Evolutionary conservation across 2,113 vertebrate species (phyloP), one percentile per base, ranked within the genome.

Genomic region (Coracopsis vasa): DNA sequence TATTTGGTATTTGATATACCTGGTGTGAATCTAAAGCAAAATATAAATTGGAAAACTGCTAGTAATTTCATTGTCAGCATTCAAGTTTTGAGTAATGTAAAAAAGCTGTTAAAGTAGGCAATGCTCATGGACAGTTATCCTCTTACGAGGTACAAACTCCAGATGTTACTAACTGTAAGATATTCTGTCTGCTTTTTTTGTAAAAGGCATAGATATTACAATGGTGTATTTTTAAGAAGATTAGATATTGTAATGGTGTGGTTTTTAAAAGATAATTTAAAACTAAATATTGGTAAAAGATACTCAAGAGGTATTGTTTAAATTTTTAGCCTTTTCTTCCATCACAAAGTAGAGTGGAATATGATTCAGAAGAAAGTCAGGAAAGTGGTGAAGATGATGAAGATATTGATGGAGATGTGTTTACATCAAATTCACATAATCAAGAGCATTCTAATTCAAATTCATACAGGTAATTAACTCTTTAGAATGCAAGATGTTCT

Each of bases 311-410:
- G 33, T 50, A 15, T 66, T 92, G 9, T 53, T 58, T 47, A 80
- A 78, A 77, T 58, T 97, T 97, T 93, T 87, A 99, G 99, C 99
- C 99, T 75, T 98, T 97, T 79, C 95, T 99, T 91, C 98, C 98
- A 13, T 97, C 98, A 0, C 98, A 98, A 97, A 98, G 95, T 97
- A 97, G 94, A 97, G 95, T 97, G 64, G 99, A 99, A 74, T 99
- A 99, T 82, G 99, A 99, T 97, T 99, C 99, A 15, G 99, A 99
- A 93, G 99, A 99, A 75, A 99, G 99, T 97, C 98, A 98, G 61
- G 98, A 94, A 67, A 99, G 99, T 95, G 98, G 97, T 42, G 98
- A 98, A 1, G 98, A 98, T 48, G 98, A 99, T n/a, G 95, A 98
- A 21, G 96, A 98, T 31, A 97, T 97, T 23, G 98, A 98, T 8